Base-by-base conservation (phyloP, 2,797 vertebrate genomes). In the Gallirallus australis region DNA sequence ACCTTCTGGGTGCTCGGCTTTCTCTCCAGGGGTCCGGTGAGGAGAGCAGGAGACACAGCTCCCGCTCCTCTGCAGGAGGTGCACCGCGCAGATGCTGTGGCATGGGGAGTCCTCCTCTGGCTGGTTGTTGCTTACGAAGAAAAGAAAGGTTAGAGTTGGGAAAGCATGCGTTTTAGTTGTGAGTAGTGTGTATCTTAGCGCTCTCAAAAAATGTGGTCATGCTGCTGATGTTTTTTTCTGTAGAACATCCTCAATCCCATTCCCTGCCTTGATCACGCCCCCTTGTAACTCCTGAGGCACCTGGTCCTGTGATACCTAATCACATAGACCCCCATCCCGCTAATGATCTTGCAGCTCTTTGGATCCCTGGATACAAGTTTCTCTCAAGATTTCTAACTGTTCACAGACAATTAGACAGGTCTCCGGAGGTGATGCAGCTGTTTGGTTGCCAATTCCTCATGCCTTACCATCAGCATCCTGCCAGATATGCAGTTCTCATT, bases 351-450 rank as follows among this genome's bases (percentile, higher is more conserved):
- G 6, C 7, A 33, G n/a, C n/a, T 48, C 45, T 68, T 27, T 65
- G 31, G 23, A 40, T 40, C 11, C 11, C 64, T 35, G 33, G 20
- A 20, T 54, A 35, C 25, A 45, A 12, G 9, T 60, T 71, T 86
- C n/a, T 70, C 14, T 47, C 45, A 39, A 33, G 23, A 25, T 30
- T 78, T 70, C 24, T 40, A 2, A 12, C 16, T 33, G 16, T 23
- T 87, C 3, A n/a, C 0, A 0, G 66, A 25, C 7, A 25, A 9
- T 39, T 25, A 33, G n/a, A n/a, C 47, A 21, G 7, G 40, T 75
- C 11, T 37, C 31, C 6, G 6, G 35, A 70, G 23, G 25, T 82
- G 8, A 6, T 28, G 6, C 45, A 17, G 15, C 53, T 23, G 3
- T 75, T 66, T 63, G 14, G 33, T n/a, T 11, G 14, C 3, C 16